phyloP scores from a whole-genome alignment of 2,113 vertebrate genomes.

The Syngnathus typhle region DNA sequence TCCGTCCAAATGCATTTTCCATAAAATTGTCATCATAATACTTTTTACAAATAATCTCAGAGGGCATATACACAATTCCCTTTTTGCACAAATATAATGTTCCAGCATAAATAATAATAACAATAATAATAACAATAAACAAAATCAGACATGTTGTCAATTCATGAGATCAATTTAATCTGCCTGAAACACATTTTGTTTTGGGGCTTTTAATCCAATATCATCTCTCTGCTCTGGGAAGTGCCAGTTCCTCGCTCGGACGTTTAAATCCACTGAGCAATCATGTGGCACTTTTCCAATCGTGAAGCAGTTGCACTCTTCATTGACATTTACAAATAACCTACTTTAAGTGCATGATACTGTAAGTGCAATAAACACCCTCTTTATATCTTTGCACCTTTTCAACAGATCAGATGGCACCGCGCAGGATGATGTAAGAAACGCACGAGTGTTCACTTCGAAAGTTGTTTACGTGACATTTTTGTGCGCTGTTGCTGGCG shows the following conservation, averaged over 20 bases:
- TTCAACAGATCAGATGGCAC: constrained; percentile 4
- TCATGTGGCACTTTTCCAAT: neutral
- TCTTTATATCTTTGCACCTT: neutral
- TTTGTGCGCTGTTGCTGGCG: constrained; percentile 11
- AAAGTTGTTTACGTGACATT: constrained; percentile 19
- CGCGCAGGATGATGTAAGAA: constrained; percentile 36
- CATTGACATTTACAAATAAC: neutral
- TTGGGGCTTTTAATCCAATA: neutral
- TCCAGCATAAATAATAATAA: neutral
- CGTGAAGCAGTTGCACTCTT: neutral
- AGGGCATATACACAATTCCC: neutral
- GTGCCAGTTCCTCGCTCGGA: neutral
- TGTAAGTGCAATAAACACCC: neutral
- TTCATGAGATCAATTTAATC: neutral
- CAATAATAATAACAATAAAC: neutral
- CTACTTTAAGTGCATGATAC: neutral
- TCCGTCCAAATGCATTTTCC: neutral
- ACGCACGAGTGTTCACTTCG: neutral
- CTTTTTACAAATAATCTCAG: neutral
- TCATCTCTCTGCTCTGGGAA: neutral
- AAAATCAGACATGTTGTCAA: neutral
- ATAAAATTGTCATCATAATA: neutral
- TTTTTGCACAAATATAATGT: neutral
- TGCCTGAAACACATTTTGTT: neutral
- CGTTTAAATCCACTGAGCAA: neutral